These are phyloP conservation scores for Acronicta aceris DNA, from an alignment of 2,888 invertebrate species.

Conservation along the genomic window DNA sequence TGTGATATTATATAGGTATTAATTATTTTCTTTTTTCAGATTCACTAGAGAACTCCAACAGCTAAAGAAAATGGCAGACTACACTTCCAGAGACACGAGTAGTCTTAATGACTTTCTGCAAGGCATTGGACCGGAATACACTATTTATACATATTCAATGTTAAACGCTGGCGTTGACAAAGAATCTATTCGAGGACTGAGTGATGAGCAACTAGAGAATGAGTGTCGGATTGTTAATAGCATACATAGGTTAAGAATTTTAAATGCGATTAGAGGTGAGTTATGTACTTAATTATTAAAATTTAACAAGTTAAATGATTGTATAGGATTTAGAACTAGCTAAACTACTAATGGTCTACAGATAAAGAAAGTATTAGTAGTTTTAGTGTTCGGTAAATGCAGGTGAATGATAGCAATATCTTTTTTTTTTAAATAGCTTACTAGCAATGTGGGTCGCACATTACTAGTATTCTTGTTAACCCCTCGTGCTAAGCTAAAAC, in stretches of 20 bases:
- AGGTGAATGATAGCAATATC: no score
- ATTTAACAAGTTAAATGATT: not conserved
- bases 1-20: constrained; percentile 3
- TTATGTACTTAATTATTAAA: not conserved
- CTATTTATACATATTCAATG: constrained; percentile 99
- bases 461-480: no score
- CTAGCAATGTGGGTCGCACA: no score
- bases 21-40: constrained; percentile 78
- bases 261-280: constrained; percentile 94
- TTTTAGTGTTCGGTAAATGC: no score
- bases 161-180: constrained; percentile 98
- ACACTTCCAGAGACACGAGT: constrained; percentile 97
- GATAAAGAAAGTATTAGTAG: no score
- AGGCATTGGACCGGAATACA: constrained; percentile 95
- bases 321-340: no score
- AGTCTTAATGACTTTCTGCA: constrained; percentile 96
- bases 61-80: constrained; percentile 98
- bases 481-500: no score
- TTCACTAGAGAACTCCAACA: constrained; percentile 97
- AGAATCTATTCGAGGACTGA: constrained; percentile 94
- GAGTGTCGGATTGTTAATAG: constrained; percentile 98
- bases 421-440: no score
- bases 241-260: constrained; percentile 97
- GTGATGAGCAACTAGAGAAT: constrained; percentile 96
- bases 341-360: no score